Percentiles rank a stretch among this genome's conserved stretches.
Conservation (phyloP, 2,113 vertebrate genomes). For the Sclerurus mexicanus region DNA sequence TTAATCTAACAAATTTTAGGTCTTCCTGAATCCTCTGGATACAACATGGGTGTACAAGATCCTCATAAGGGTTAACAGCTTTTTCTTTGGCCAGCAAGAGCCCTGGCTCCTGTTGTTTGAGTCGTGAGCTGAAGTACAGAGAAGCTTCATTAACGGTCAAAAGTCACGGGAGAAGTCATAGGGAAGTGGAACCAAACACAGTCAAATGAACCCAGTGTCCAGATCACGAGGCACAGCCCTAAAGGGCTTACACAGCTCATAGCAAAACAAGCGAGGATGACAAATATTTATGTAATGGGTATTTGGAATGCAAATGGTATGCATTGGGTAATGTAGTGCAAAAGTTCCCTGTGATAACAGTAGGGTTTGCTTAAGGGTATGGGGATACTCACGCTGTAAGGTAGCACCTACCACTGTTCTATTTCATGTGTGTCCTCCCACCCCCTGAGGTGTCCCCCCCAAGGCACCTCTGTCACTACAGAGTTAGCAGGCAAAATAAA, state of each 20-base stretch:
- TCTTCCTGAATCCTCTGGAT: background rate
- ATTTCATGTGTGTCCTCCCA: background rate
- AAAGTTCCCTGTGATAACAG: background rate
- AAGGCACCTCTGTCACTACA: background rate
- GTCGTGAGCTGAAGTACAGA: background rate
- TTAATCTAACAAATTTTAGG: background rate
- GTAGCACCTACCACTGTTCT: background rate
- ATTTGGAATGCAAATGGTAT: constrained; percentile 38
- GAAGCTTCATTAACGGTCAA: accelerated
- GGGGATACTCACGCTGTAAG: background rate
- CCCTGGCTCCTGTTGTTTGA: background rate
- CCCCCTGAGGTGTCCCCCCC: background rate
- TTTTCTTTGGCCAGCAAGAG: background rate
- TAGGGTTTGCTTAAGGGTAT: background rate
- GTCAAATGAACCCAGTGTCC: background rate
- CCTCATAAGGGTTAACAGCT: background rate
- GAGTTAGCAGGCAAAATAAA: background rate
- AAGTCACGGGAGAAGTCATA: background rate
- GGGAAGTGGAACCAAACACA: background rate
- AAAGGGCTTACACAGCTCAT: background rate
- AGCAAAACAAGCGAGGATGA: background rate
- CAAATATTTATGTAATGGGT: constrained; percentile 33
- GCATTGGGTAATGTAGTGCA: background rate
- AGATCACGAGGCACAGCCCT: background rate
- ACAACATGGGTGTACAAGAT: background rate